Evolutionary conservation across 1,140 invertebrate species (phyloP), one percentile per base, ranked within the genome.

Genomic region (Saccostrea cuccullata): DNA sequence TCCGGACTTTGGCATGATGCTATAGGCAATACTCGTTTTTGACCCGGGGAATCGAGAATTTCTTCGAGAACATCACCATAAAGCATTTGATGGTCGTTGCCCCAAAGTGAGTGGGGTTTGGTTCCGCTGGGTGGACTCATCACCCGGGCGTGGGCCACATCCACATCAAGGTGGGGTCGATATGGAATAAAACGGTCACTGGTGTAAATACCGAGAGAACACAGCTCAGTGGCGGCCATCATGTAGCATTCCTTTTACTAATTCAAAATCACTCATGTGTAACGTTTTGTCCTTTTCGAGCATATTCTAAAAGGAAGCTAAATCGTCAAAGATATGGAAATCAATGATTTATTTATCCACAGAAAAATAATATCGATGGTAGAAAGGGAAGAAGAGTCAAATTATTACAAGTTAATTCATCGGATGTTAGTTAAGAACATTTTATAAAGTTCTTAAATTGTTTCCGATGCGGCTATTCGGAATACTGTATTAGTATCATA

Each of bases 131-230:
- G 55, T 20, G 82, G 87, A 11, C 30, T 58, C 26, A 90, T 23
- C 17, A 90, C 58, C 58, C 83, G 84, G 60, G 64, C 56, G 88
- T 88, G 82, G 40, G 89, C 82, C 20, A 70, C 60, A 30, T 89
- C 67, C 0, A 77, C 85, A 88, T 90, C 60, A 30, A 88, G 60
- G 84, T 84, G 58, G 56, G 87, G 87, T 26, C 87, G 77, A 55
- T 77, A 87, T 1, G 89, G 89, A n/a, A 89, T 89, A 70, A 89
- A 89, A 55, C 89, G 47, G 30, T 89, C 89, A 23, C 11, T 15
- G 4, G 13, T 77, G 13, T 26, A 36, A 30, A 77, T 36, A 13
- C 15, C 30, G 2, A 26, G 70, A 77, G 70, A 77, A 77, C 70
- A 30, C 70, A 77, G 26, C 70, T 77, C 26, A 77, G 26, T 30